Conservation (phyloP, 2,888 invertebrate species). For the Subacronicta megacephala region DNA sequence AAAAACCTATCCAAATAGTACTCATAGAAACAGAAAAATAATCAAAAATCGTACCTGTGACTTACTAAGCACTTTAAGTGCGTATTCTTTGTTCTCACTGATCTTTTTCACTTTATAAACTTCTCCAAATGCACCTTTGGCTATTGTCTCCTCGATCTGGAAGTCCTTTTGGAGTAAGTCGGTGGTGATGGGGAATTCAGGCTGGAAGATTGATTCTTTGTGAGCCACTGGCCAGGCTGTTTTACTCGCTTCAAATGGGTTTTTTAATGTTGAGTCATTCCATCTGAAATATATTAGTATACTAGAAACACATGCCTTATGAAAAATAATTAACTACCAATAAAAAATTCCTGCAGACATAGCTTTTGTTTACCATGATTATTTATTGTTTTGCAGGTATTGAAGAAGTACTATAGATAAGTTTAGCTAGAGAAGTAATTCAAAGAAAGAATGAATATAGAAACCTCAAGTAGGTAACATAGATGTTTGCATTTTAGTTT, state of each 20-base stretch:
- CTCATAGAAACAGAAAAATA: not conserved
- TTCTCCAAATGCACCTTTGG: conserved; percentile 97
- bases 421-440: not conserved
- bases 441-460: too few species aligned
- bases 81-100: conserved; percentile 92
- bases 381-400: too few species aligned
- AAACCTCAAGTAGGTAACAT: too few species aligned
- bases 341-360: conserved; percentile 1
- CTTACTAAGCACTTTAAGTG: conserved; percentile 96
- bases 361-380: conserved; percentile 15
- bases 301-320: not conserved
- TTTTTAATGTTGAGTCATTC: conserved; percentile 91
- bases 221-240: conserved; percentile 95
- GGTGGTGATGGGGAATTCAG: conserved; percentile 94
- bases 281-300: conserved; percentile 84
- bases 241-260: conserved; percentile 90
- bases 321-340: not conserved
- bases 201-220: conserved; percentile 95
- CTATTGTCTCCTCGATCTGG: conserved; percentile 92
- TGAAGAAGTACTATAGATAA: not conserved
- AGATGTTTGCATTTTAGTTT: too few species aligned
- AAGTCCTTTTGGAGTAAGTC: conserved; percentile 90
- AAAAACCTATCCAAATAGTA: not conserved
- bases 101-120: conserved; percentile 94
- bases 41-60: conserved; percentile 90